Conservation (phyloP, 2,113 vertebrate species). For the Pogona vitticeps region DNA sequence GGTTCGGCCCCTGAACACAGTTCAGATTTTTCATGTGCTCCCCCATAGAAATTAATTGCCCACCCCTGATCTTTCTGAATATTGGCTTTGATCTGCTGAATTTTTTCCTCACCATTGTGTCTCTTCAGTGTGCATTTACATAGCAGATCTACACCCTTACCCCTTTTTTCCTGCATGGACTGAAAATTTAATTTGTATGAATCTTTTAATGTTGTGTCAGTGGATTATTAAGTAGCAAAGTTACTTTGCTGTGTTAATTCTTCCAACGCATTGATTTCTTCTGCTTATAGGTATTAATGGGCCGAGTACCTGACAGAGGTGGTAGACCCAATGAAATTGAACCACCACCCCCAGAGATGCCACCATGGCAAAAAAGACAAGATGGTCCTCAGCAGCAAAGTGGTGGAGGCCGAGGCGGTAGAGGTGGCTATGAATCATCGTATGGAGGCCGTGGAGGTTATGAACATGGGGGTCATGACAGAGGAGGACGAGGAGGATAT, state of each 20-base stretch:
- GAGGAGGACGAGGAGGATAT: conserved; percentile 74
- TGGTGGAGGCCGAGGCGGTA: conserved; percentile 82
- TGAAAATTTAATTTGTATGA: not conserved
- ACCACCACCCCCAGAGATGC: conserved; percentile 97
- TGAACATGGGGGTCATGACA: conserved; percentile 67
- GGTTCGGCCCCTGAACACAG: no score
- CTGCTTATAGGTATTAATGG: conserved; percentile 89
- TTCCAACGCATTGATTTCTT: conserved; percentile 24
- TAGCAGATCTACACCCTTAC: not conserved
- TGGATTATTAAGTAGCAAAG: not conserved
- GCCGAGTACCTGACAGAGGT: conserved; percentile 94
- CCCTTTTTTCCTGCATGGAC: no score
- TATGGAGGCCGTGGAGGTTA: conserved; percentile 76
- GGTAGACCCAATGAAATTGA: conserved; percentile 97
- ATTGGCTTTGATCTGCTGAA: not conserved
- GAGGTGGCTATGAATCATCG: conserved; percentile 79
- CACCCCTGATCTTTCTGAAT: not conserved
- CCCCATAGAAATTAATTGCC: no score
- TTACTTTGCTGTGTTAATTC: not conserved
- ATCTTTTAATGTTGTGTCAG: not conserved
- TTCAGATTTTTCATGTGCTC: no score
- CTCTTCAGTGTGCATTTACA: not conserved
- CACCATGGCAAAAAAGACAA: conserved; percentile 96
- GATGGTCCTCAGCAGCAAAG: conserved; percentile 86
- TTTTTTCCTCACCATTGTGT: no score